Evolutionary conservation across 2,797 vertebrate species (phyloP).

Genomic region (Eurystomus glaucurus): DNA sequence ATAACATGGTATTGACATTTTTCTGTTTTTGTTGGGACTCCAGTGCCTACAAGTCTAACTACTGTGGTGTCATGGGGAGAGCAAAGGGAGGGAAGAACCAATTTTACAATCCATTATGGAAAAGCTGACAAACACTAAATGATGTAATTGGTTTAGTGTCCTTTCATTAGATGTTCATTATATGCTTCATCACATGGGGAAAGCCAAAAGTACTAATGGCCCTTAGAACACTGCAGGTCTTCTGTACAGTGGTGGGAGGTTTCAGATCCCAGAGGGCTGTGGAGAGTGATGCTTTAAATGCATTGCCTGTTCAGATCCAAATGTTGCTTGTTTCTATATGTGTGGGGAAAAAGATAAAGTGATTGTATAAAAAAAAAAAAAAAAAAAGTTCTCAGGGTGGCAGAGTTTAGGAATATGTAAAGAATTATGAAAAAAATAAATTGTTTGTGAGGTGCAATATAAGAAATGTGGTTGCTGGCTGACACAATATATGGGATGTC

Average conservation of each 20-base stretch:
- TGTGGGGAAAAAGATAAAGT: not conserved
- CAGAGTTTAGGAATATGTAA: not conserved
- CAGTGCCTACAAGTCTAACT: not conserved
- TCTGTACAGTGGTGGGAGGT: not conserved
- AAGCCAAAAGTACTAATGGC: not conserved
- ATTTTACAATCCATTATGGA: not conserved
- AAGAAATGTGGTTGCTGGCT: not conserved
- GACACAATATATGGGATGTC: too few relatives aligned
- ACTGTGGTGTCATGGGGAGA: not conserved
- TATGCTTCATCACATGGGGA: not conserved
- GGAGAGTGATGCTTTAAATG: not conserved
- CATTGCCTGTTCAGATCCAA: not conserved
- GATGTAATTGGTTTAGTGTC: not conserved
- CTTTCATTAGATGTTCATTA: not conserved
- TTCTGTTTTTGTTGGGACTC: not conserved
- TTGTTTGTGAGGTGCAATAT: not conserved
- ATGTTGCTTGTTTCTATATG: not conserved
- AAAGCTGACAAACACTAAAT: not conserved
- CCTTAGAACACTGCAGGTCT: not conserved
- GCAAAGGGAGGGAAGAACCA: not conserved
- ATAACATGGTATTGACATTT: not conserved
- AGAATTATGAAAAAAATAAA: not conserved
- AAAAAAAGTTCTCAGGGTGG: not conserved
- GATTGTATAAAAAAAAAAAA: not conserved
- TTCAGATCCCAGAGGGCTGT: accelerated